A percentile compares a stretch with the other conserved stretches of the same genome.
Evolutionary conservation across 2,797 vertebrate species (phyloP).

Genomic region (Schizopygopsis pylzovi): DNA sequence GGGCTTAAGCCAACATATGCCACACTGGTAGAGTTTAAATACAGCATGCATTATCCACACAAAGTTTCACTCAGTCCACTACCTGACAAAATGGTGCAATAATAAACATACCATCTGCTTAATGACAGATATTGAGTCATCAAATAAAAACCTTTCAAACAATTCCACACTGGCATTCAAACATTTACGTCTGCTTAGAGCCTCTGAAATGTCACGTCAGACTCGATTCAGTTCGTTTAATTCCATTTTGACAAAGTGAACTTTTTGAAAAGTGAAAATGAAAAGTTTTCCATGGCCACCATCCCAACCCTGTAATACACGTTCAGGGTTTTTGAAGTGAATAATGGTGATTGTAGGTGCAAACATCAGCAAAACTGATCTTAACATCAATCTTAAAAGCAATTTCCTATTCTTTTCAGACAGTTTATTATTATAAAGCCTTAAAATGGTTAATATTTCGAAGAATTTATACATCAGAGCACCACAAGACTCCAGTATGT

Average conservation of each 20-base stretch:
- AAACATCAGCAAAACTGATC: not conserved
- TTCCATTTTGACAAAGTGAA: constrained; percentile 19
- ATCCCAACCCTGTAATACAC: not conserved
- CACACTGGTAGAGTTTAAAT: constrained; percentile 24
- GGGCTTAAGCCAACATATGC: constrained; percentile 26
- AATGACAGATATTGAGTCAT: constrained; percentile 32
- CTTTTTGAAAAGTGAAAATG: not conserved
- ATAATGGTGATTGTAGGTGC: not conserved
- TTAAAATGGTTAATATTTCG: not conserved
- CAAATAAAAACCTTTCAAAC: constrained; percentile 41
- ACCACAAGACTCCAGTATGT: not conserved
- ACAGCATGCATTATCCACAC: constrained; percentile 15
- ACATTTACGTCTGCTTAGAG: constrained; percentile 49
- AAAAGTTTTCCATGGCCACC: not conserved
- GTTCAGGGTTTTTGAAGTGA: not conserved
- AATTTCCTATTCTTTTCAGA: not conserved
- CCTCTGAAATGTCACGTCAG: constrained; percentile 19
- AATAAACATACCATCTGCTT: constrained; percentile 36
- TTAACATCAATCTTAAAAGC: not conserved
- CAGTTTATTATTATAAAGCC: constrained; percentile 11
- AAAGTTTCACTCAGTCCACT: not conserved
- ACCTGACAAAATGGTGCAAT: not conserved
- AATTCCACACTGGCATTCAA: constrained; percentile 46
- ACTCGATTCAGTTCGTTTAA: constrained; percentile 6
- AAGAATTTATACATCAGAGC: not conserved